Evolutionary conservation across 2,888 invertebrate genomes (phyloP).

Genomic region (Eurytoma adleriae): DNA sequence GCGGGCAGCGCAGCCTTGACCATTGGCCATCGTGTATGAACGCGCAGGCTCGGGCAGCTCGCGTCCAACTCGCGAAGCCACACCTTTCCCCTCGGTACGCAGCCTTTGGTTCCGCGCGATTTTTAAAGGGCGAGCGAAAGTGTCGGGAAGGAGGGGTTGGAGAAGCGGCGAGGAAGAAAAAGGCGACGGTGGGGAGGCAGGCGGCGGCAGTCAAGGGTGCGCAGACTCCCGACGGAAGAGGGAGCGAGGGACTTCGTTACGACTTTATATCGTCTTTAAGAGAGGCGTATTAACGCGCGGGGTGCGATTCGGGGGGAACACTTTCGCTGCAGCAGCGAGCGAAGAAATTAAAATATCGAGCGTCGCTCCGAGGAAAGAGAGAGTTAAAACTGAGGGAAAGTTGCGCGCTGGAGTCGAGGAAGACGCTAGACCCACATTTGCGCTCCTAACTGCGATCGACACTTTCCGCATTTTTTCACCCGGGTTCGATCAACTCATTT

Average conservation of each 20-base stretch:
- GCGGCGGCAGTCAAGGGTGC: constrained; percentile 23
- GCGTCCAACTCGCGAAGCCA: constrained; percentile 59
- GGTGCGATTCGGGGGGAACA: constrained; percentile 12
- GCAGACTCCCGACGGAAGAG: constrained; percentile 9
- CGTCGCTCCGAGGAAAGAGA: constrained; percentile 49
- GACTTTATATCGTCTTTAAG: constrained; percentile 46
- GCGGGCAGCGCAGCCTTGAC: constrained; percentile 66
- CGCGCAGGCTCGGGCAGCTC: constrained; percentile 61
- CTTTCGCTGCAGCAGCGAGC: constrained; percentile 42
- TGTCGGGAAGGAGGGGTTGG: constrained; percentile 10
- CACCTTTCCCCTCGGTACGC: constrained; percentile 63
- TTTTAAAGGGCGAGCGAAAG: not conserved
- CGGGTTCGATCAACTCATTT: too few species aligned
- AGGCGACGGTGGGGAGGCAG: constrained; percentile 38
- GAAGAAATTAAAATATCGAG: constrained; percentile 58
- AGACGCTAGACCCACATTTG: constrained; percentile 41
- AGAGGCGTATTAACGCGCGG: constrained; percentile 16
- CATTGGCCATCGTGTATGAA: constrained; percentile 69
- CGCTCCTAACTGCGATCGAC: constrained; percentile 7
- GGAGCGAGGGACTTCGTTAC: constrained; percentile 11
- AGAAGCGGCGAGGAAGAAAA: constrained; percentile 13
- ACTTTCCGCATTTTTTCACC: too few species aligned
- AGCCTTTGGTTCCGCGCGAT: constrained; percentile 25
- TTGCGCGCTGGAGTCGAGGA: constrained; percentile 27
- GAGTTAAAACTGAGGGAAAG: constrained; percentile 48